Base-by-base conservation (phyloP, 2,113 vertebrate genomes). In the Solea solea region DNA sequence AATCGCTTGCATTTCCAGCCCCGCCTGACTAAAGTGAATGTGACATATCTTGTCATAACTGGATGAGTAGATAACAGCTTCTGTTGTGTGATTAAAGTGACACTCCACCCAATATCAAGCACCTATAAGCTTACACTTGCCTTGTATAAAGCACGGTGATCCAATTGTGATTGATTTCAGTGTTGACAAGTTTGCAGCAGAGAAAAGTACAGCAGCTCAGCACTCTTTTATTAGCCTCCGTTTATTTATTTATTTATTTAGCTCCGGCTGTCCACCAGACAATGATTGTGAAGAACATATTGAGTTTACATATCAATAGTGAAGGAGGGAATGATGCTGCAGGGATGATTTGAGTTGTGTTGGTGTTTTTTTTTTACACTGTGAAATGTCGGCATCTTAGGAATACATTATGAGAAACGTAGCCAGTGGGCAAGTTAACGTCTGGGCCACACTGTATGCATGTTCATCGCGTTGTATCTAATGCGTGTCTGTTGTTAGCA, bases 211-310 rank as follows among this genome's bases (percentile, higher is more conserved):
- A 55, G n/a, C 41, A 44, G 28, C 2, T 63, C n/a, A 48, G 28
- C 34, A 42, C 34, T 42, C 21, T 61, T 0, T 8, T 53, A 78
- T 44, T 2, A 63, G 27, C 2, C 49, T 41, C 3, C 3, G 2
- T 34, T 34, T 34, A 2, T 34, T 34, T 34, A 6, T 34, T 34
- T 34, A 8, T 3, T 34, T n/a, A 46, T 27, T 44, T 44, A 39
- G 12, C 34, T 25, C 8, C 16, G 0, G 53, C 34, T 54, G 5
- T 9, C 21, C 5, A 48, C 15, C 1, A 13, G 48, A 49, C 16
- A 58, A 59, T 62, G 6, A 62, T 57, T 65, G 55, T 69, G 51
- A 21, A n/a, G 7, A 71, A 39, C 58, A 70, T 51, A 50, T n/a
- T 42, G 25, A 64, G 28, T 6, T 49, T 49, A 42, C 40, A 62